A percentile compares a stretch with the other conserved stretches of the same genome.
Evolutionary conservation across 2,888 invertebrate species (phyloP).

Genomic region (Drosophila peninsularis): DNA sequence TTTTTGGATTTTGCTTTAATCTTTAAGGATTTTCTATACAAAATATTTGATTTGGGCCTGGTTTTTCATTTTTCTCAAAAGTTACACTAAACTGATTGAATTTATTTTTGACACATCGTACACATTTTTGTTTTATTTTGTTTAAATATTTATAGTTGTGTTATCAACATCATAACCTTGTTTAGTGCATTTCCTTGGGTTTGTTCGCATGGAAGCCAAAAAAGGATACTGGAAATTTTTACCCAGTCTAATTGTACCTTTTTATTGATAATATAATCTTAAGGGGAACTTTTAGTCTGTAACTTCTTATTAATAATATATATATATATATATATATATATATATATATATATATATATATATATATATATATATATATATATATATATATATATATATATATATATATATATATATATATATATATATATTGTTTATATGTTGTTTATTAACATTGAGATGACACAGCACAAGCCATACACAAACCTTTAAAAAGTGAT

Average conservation of each 20-base stretch:
- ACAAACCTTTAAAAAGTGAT: conserved; percentile 39
- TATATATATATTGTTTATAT: too few species aligned
- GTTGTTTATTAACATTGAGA: conserved; percentile 45
- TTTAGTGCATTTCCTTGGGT: conserved; percentile 42
- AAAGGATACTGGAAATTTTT: conserved; percentile 26
- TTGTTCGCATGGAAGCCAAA: conserved; percentile 60
- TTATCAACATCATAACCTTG: conserved; percentile 41
- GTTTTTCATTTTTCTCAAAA: conserved; percentile 57
- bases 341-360: too few species aligned
- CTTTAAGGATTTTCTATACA: conserved; percentile 70
- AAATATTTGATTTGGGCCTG: conserved; percentile 68
- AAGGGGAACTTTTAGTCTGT: conserved; percentile 24
- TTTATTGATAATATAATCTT: conserved; percentile 24
- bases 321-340: too few species aligned
- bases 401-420: neutral
- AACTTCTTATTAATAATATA: too few species aligned
- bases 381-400: conserved; percentile 5
- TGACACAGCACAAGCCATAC: conserved; percentile 55
- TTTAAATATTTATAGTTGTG: conserved; percentile 39
- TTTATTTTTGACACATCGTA: conserved; percentile 81
- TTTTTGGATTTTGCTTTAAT: conserved; percentile 31
- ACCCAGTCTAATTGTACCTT: conserved; percentile 25
- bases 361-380: too few species aligned
- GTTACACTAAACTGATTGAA: conserved; percentile 79
- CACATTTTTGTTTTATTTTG: conserved; percentile 59